Evolutionary conservation across 2,797 vertebrate genomes (phyloP).

Genomic region (Podarcis siculus): DNA sequence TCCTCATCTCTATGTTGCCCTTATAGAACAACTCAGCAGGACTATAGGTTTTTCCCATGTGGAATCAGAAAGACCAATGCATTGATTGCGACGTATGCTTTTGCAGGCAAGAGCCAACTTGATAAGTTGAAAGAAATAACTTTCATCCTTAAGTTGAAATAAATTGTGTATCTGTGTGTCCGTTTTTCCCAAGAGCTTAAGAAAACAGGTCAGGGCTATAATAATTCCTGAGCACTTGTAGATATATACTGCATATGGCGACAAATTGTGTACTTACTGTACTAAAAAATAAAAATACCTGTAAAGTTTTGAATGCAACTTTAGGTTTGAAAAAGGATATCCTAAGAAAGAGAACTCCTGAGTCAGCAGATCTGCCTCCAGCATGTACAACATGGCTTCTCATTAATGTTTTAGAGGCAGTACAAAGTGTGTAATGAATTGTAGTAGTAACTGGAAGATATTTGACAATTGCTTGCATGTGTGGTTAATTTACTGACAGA

Average conservation of each 20-base stretch:
- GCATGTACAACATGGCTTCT: neutral
- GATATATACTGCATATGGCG: neutral
- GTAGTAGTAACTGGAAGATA: neutral
- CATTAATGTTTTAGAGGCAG: neutral
- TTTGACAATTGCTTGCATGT: slow-evolving; percentile 2
- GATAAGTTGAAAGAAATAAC: neutral
- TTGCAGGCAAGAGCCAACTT: neutral
- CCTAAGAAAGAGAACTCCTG: neutral
- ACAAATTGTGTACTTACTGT: neutral
- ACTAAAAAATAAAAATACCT: neutral
- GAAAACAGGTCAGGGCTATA: neutral
- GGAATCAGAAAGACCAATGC: neutral
- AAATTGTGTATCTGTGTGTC: neutral
- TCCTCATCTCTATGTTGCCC: too few species aligned
- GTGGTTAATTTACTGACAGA: neutral
- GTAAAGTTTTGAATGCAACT: neutral
- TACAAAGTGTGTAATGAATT: neutral
- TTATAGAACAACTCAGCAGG: too few species aligned
- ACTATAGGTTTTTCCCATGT: too few species aligned
- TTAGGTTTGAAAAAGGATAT: neutral
- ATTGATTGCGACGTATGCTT: neutral
- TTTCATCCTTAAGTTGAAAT: neutral
- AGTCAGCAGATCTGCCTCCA: neutral
- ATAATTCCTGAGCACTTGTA: neutral
- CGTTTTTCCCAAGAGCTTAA: neutral